Conservation (phyloP, 2,113 vertebrate species). For the Pseudopodoces humilis region DNA sequence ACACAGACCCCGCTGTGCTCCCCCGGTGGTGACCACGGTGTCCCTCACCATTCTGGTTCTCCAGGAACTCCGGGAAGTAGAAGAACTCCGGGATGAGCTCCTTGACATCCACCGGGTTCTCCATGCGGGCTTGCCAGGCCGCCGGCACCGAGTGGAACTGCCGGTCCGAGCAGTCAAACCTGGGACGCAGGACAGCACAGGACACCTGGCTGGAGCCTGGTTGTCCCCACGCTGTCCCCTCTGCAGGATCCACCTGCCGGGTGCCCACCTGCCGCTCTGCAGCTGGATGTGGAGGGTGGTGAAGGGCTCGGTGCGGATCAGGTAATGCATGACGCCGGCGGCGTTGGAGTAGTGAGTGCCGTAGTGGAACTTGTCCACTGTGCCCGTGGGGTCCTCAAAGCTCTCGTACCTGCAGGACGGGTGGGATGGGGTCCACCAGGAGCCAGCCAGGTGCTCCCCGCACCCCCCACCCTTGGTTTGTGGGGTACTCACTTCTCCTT, state of each 20-base stretch:
- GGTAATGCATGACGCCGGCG: conserved; percentile 98
- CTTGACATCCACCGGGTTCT: conserved; percentile 95
- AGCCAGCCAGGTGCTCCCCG: accelerated
- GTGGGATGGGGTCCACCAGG: neutral
- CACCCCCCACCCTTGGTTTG: accelerated
- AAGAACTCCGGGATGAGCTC: conserved; percentile 98
- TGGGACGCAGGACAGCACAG: conserved; percentile 35
- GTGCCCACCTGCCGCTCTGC: conserved; percentile 89
- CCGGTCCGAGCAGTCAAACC: conserved; percentile 95
- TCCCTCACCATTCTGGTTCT: conserved; percentile 89
- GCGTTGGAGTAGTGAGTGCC: conserved; percentile 99
- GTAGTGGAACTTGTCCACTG: conserved; percentile 96
- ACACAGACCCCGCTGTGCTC: accelerated
- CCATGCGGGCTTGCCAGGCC: conserved; percentile 95
- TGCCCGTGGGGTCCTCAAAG: conserved; percentile 94
- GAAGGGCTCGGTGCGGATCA: conserved; percentile 97
- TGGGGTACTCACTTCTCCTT: conserved; percentile 87
- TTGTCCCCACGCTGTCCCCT: accelerated
- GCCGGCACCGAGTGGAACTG: conserved; percentile 96
- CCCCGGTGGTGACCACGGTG: accelerated
- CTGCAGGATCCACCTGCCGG: accelerated
- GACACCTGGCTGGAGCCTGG: neutral
- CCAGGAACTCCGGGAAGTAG: conserved; percentile 93
- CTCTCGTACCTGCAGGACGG: conserved; percentile 85
- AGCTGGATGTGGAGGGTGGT: conserved; percentile 95